Evolutionary conservation across 2,888 invertebrate species (phyloP).

Genomic region (Clitarchus hookeri): DNA sequence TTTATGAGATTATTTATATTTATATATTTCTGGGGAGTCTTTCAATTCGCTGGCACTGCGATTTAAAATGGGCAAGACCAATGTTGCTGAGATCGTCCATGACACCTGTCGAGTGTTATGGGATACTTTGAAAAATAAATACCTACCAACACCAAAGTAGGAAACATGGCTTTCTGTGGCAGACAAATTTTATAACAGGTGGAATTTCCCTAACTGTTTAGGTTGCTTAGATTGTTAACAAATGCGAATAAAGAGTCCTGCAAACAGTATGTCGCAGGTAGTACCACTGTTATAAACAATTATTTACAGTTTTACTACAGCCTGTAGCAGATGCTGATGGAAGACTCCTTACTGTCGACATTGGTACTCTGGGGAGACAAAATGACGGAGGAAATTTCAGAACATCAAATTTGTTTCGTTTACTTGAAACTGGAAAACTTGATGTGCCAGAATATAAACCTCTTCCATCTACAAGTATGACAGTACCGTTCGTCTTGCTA

Average conservation of each 20-base stretch:
- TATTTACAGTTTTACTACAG: background rate
- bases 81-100: background rate
- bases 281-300: constrained; percentile 1
- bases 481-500: background rate
- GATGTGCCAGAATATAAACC: background rate
- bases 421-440: background rate
- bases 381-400: constrained; percentile 16
- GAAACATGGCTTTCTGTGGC: background rate
- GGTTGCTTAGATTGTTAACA: background rate
- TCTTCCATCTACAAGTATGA: background rate
- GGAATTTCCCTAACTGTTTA: background rate
- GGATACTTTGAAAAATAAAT: background rate
- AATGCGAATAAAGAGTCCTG: background rate
- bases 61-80: background rate
- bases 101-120: background rate
- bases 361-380: constrained; percentile 11
- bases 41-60: background rate
- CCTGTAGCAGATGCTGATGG: too few relatives aligned
- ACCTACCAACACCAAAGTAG: background rate
- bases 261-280: background rate
- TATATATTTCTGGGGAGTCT: background rate
- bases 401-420: background rate
- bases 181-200: background rate
- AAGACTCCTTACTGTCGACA: background rate
- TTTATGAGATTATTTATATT: background rate